These are phyloP conservation scores for Bucco capensis DNA, from an alignment of 2,113 vertebrate species.

Conservation along the genomic window DNA sequence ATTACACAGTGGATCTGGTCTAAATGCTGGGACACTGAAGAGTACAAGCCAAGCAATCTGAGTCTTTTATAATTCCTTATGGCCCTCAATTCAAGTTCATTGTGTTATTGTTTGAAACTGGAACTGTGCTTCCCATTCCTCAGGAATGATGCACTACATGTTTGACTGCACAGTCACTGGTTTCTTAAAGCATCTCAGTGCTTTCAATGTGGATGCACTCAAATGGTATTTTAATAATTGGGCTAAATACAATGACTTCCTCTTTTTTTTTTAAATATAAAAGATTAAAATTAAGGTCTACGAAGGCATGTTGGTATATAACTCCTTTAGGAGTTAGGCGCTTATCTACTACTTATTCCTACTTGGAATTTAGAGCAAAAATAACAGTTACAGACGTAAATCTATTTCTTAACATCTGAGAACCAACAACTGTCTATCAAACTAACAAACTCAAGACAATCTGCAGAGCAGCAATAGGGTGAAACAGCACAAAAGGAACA, in stretches of 20 bases:
- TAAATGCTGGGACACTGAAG: background rate
- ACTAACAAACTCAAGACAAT: background rate
- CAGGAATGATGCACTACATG: too few relatives aligned
- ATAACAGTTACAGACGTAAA: background rate
- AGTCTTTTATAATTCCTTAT: background rate
- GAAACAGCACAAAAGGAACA: background rate
- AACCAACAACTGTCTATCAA: background rate
- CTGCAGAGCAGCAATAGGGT: background rate
- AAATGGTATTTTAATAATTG: background rate
- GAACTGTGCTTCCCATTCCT: background rate
- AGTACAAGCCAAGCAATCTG: background rate
- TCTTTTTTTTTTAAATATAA: background rate
- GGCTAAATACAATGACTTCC: background rate
- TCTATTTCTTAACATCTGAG: background rate
- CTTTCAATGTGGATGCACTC: background rate
- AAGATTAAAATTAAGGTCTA: background rate
- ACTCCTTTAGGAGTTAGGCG: background rate
- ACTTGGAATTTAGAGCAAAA: background rate
- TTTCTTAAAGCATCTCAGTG: background rate
- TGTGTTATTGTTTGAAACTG: background rate
- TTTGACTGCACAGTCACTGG: background rate
- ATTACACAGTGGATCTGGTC: background rate
- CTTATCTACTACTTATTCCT: background rate
- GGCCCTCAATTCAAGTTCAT: rapidly evolving
- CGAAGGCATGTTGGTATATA: background rate